phyloP scores from a whole-genome alignment of 2,888 invertebrate genomes.

The Cartodere bifasciata region DNA sequence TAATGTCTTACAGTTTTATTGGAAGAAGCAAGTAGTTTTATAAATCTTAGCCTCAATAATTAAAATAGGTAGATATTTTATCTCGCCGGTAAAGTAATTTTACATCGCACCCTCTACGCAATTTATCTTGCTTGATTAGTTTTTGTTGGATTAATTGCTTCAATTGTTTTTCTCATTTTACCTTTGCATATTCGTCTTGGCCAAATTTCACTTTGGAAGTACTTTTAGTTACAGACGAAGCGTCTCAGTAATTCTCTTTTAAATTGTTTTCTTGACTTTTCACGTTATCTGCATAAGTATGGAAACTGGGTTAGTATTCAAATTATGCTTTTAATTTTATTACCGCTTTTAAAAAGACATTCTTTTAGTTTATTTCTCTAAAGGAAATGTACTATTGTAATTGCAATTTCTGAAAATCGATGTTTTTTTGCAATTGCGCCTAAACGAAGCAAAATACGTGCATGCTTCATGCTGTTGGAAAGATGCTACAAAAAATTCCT shows the following conservation, averaged over 20 bases:
- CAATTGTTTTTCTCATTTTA: constrained; percentile 38
- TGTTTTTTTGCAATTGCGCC: too few species aligned
- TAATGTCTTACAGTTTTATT: too few species aligned
- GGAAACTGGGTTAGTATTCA: too few species aligned
- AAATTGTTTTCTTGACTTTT: constrained; percentile 24
- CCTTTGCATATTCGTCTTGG: constrained; percentile 34
- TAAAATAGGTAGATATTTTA: constrained; percentile 37
- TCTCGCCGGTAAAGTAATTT: constrained; percentile 37
- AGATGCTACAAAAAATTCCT: too few species aligned
- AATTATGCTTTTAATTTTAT: too few species aligned
- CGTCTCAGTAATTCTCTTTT: constrained; percentile 24
- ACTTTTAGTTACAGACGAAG: constrained; percentile 28
- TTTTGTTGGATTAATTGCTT: constrained; percentile 39
- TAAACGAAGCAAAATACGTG: too few species aligned
- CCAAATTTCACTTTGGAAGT: constrained; percentile 29
- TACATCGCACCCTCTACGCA: constrained; percentile 28
- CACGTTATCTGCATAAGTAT: too few species aligned
- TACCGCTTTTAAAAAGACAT: too few species aligned
- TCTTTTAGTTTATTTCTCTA: too few species aligned
- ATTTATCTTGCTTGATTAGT: constrained; percentile 40
- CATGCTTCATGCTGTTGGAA: too few species aligned
- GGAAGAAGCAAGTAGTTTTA: constrained; percentile 26
- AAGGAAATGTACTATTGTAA: too few species aligned
- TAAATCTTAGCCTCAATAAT: constrained; percentile 33
- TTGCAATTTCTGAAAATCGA: too few species aligned